Conservation (phyloP, 2,888 invertebrate genomes). For the Clanis bilineata region DNA sequence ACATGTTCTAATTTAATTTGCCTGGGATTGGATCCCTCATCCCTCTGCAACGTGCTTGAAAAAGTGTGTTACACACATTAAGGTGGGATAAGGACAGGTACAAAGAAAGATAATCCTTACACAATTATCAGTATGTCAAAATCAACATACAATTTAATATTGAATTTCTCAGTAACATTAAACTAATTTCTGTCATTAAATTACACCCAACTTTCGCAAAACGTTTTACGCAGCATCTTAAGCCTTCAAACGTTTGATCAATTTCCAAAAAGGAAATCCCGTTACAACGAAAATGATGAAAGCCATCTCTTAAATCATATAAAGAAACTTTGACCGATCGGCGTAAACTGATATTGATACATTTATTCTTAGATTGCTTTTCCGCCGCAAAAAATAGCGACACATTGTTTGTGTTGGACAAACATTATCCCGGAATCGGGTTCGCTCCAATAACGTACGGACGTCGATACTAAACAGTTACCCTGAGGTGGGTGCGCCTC, state of each 20-base stretch:
- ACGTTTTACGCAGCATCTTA: conserved; percentile 29
- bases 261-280: conserved; percentile 22
- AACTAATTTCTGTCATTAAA: conserved; percentile 25
- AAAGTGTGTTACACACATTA: too few species aligned
- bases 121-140: too few species aligned
- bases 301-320: conserved; percentile 41
- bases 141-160: too few species aligned
- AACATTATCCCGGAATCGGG: conserved; percentile 44
- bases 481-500: conserved; percentile 18
- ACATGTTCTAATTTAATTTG: too few species aligned
- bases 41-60: too few species aligned
- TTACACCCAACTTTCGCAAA: conserved; percentile 27
- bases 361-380: conserved; percentile 51
- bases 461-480: conserved; percentile 20
- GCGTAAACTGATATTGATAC: conserved; percentile 44
- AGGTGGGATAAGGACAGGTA: too few species aligned
- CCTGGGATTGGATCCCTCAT: too few species aligned
- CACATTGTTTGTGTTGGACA: conserved; percentile 45
- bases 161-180: too few species aligned
- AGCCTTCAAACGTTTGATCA: conserved; percentile 15
- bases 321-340: conserved; percentile 44
- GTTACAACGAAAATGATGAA: conserved; percentile 38
- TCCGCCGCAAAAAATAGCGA: conserved; percentile 41
- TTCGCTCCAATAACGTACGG: conserved; percentile 37
- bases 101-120: too few species aligned